Evolutionary conservation across 2,797 vertebrate species (phyloP), one percentile per base, ranked within the genome.

Genomic region (Nannoperca obscura): DNA sequence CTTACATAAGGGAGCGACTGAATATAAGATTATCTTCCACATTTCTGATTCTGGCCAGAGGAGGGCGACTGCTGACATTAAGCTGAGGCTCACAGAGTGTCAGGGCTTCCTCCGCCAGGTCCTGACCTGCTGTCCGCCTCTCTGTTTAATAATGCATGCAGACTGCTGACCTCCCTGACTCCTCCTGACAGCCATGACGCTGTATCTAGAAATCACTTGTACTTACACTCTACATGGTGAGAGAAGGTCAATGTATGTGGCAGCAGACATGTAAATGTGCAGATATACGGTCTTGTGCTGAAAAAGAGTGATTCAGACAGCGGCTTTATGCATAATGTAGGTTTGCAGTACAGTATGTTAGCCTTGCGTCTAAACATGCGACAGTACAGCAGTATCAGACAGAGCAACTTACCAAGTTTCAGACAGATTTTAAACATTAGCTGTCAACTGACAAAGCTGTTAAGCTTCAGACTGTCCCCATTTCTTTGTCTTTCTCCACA

Each of bases 111-210:
- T 83, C 70, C 60, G 47, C 55, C 46, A 49, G 78, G 81, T 88
- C 79, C 63, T 82, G 81, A 87, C 88, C 88, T 72, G 55, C 64
- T 84, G 63, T 86, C 87, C 64, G 20, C 80, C 71, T 70, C 59
- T n/a, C 69, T 80, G 78, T 81, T 91, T 66, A 91, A 92, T 92
- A 90, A 92, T 92, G 83, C 89, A 91, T 89, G 84, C 78, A 74
- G 71, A 77, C 69, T 7, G 46, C 55, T 75, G 86, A 91, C 89
- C 88, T 85, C 53, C 15, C 15, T 30, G 82, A 86, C 86, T 76
- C 77, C 42, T 52, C 63, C 79, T 84, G 82, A 89, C 88, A 89
- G 87, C 79, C 67, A 30, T 8, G 20, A 24, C 24, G n/a, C 83
- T 55, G 44, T 87, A 91, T 90, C 86, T 71, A 14, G 71, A 68